A percentile compares a stretch with the other conserved stretches of the same genome.
These are phyloP conservation scores for Balaenoptera acutorostrata DNA, from an alignment of 2,113 vertebrate species.

Conservation along the genomic window DNA sequence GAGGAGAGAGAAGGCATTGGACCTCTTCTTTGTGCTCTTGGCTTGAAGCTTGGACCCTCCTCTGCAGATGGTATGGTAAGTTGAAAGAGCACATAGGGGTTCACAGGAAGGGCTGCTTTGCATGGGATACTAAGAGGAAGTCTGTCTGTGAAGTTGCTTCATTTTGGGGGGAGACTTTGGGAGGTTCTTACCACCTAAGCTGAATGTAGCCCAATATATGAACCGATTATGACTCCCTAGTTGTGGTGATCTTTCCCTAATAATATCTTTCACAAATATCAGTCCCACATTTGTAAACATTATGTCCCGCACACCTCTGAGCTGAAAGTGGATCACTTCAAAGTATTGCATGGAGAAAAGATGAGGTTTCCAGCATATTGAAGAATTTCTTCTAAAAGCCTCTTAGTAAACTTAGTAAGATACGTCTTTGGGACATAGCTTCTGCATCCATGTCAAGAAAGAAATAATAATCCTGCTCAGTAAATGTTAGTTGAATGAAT, in stretches of 20 bases:
- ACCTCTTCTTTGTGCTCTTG: background rate
- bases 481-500: slow-evolving; percentile 3
- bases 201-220: background rate
- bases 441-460: background rate
- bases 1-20: background rate
- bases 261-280: background rate
- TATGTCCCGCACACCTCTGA: background rate
- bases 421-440: background rate
- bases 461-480: background rate
- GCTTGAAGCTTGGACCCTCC: background rate
- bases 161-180: background rate
- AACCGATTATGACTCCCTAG: background rate
- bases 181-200: background rate
- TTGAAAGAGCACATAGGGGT: background rate
- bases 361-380: background rate
- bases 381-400: background rate
- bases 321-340: background rate
- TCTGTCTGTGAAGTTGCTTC: background rate
- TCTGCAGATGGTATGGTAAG: too few species aligned
- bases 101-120: background rate
- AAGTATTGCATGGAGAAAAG: background rate
- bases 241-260: background rate
- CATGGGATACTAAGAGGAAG: background rate
- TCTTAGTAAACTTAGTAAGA: background rate
- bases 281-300: background rate